Conservation (phyloP, 2,888 invertebrate species). For the Anagyrus pseudococci region DNA sequence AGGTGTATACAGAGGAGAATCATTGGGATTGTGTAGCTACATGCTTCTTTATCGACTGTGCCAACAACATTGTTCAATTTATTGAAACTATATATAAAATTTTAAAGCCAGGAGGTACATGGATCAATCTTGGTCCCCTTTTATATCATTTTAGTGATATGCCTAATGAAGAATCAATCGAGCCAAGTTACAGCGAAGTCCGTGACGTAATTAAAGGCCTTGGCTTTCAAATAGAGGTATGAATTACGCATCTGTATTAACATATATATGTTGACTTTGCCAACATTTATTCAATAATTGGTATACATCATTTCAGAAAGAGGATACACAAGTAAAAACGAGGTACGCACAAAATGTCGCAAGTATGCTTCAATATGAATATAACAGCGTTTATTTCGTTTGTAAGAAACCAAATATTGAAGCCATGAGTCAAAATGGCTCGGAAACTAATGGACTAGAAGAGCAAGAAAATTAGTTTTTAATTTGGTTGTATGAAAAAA, state of each 20-base stretch:
- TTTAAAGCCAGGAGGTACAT: slow-evolving; percentile 86
- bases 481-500: background rate
- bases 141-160: slow-evolving; percentile 90
- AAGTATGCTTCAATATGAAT: slow-evolving; percentile 92
- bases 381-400: slow-evolving; percentile 91
- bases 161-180: slow-evolving; percentile 86
- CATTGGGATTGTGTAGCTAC: slow-evolving; percentile 93
- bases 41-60: slow-evolving; percentile 98
- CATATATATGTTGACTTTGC: background rate
- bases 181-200: slow-evolving; percentile 88
- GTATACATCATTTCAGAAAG: slow-evolving; percentile 68
- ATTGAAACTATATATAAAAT: slow-evolving; percentile 91
- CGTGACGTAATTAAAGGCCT: slow-evolving; percentile 78
- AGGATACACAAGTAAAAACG: slow-evolving; percentile 79
- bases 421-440: slow-evolving; percentile 49
- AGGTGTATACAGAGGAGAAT: slow-evolving; percentile 74
- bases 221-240: slow-evolving; percentile 81
- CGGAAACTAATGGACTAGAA: slow-evolving; percentile 51
- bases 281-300: slow-evolving; percentile 10
- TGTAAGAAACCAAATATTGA: slow-evolving; percentile 65
- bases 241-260: slow-evolving; percentile 36
- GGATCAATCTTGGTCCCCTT: slow-evolving; percentile 91
- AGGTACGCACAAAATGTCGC: slow-evolving; percentile 91
- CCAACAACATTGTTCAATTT: slow-evolving; percentile 93
- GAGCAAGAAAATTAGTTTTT: slow-evolving; percentile 44